These are phyloP conservation scores for Sakesphorus luctuosus DNA, from an alignment of 2,113 vertebrate genomes.

Conservation along the genomic window DNA sequence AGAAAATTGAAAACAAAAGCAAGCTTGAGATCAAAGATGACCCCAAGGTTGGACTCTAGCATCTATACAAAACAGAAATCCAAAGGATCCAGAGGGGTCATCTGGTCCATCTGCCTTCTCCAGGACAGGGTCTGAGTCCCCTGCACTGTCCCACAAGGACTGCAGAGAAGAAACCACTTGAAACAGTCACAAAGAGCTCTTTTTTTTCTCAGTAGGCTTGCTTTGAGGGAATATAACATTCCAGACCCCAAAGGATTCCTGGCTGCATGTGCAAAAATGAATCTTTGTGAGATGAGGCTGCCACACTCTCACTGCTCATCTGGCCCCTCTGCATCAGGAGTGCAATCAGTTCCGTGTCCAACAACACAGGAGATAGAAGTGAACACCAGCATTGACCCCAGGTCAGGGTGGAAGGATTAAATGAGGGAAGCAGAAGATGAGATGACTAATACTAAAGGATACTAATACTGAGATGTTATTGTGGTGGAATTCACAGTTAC, in stretches of 20 bases:
- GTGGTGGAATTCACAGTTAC: neutral
- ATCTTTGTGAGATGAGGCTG: neutral
- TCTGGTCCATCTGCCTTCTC: constrained; percentile 35
- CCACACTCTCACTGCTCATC: neutral
- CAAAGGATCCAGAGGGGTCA: neutral
- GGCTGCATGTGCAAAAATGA: neutral
- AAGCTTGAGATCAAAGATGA: constrained; percentile 42
- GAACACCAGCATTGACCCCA: neutral
- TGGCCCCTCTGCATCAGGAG: neutral
- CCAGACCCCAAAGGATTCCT: neutral
- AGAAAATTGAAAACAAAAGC: constrained; percentile 59
- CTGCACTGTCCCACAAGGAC: neutral
- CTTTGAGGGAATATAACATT: neutral
- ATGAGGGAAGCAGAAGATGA: neutral
- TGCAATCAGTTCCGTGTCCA: neutral
- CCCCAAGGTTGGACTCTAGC: neutral
- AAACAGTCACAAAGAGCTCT: constrained; percentile 16
- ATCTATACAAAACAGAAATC: neutral
- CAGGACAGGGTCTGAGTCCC: neutral
- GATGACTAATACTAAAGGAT: neutral
- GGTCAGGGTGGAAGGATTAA: neutral
- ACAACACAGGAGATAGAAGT: neutral
- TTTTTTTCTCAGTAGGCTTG: neutral
- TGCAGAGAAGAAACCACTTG: neutral
- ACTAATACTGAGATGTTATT: neutral